Conservation (phyloP, 2,113 vertebrate genomes). For the Polypterus bichir region DNA sequence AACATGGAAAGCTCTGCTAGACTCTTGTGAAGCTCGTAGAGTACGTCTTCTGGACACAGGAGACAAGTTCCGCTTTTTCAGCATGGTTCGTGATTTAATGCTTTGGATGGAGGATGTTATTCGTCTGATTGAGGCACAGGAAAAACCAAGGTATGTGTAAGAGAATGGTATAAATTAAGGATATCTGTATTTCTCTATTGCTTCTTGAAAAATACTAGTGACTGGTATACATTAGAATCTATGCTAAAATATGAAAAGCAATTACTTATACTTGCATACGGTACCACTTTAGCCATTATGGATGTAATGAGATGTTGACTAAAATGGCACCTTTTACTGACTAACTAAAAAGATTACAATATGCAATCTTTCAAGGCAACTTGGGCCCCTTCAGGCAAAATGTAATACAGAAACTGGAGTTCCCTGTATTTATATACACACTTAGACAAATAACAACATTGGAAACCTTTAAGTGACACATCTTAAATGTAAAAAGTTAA, state of each 20-base stretch:
- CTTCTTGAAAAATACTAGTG: no score
- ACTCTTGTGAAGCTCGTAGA: constrained; percentile 76
- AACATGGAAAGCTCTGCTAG: constrained; percentile 76
- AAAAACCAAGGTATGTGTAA: constrained; percentile 71
- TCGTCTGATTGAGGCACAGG: constrained; percentile 87
- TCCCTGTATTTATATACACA: not conserved
- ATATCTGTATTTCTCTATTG: no score
- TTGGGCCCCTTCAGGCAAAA: no score
- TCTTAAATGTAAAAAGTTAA: no score
- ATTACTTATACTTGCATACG: not conserved
- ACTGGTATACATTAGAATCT: no score
- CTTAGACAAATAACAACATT: not conserved
- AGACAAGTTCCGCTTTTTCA: constrained; percentile 95
- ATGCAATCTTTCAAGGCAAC: no score
- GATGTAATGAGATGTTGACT: no score
- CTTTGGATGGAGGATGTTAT: constrained; percentile 97
- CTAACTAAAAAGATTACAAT: no score
- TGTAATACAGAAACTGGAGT: no score
- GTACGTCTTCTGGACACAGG: constrained; percentile 74
- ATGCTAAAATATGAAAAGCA: not conserved
- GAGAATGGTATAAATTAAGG: not conserved
- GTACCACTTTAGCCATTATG: no score
- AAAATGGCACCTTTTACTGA: no score
- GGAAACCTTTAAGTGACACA: not conserved
- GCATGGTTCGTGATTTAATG: constrained; percentile 90